Conservation (phyloP, 2,797 vertebrate species). For the Kryptopterus vitreolus region DNA sequence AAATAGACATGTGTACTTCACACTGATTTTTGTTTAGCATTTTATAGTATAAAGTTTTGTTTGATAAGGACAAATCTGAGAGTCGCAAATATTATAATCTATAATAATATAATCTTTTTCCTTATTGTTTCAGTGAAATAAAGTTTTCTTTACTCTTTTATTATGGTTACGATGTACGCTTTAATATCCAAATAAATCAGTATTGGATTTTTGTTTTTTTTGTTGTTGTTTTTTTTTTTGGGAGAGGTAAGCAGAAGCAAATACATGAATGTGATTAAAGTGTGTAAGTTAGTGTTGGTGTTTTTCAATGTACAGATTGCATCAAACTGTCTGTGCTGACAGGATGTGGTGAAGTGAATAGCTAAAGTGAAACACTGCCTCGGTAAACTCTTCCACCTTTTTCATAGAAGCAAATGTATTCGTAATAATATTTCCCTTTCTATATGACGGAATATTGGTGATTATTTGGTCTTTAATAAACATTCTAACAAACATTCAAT, state of each 20-base stretch:
- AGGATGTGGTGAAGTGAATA: conserved; percentile 28
- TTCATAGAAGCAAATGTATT: not conserved
- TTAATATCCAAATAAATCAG: not conserved
- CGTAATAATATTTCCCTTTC: not conserved
- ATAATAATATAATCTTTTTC: not conserved
- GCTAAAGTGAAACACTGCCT: not conserved
- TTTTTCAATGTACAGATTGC: not conserved
- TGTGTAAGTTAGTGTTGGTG: too few species aligned
- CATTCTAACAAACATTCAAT: not conserved
- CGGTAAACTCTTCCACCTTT: not conserved
- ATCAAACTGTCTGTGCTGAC: not conserved
- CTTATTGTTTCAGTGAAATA: not conserved
- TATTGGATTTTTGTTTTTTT: not conserved
- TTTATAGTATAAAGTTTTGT: not conserved
- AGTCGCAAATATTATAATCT: not conserved
- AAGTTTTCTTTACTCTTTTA: not conserved
- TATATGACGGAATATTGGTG: not conserved
- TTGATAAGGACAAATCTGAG: not conserved
- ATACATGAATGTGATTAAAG: too few species aligned
- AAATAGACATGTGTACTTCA: not conserved
- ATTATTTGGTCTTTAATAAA: not conserved
- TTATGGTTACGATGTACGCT: not conserved
- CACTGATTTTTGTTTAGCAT: not conserved
- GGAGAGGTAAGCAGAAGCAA: too few species aligned
- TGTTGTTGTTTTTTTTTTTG: not conserved